These are phyloP conservation scores for Aphyosemion australe DNA, from an alignment of 2,113 vertebrate species.

Conservation along the genomic window DNA sequence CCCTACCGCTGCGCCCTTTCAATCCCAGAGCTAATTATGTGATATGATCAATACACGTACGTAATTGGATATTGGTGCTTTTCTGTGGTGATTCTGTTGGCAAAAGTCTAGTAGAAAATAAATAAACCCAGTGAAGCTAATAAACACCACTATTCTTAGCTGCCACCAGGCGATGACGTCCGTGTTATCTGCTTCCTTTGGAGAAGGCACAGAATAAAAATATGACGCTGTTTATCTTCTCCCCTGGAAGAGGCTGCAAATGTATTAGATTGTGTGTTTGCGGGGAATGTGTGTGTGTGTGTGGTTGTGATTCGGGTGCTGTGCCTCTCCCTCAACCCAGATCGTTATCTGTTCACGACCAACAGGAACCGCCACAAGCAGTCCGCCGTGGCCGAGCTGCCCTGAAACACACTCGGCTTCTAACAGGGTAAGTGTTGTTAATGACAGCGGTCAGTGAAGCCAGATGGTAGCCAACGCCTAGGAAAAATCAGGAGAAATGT, in stretches of 20 bases:
- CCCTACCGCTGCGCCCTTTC: conserved; percentile 65
- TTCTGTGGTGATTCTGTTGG: conserved; percentile 22
- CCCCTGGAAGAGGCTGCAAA: conserved; percentile 30
- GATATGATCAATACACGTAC: conserved; percentile 74
- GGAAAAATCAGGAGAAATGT: not conserved
- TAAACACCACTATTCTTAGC: conserved; percentile 38
- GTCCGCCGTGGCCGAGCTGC: not conserved
- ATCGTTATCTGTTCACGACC: conserved; percentile 60
- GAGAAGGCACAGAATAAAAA: conserved; percentile 55
- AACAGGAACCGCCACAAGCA: conserved; percentile 50
- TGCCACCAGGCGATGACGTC: conserved; percentile 16
- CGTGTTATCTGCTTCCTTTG: conserved; percentile 39
- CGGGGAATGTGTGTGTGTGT: not conserved
- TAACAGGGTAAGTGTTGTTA: conserved; percentile 11
- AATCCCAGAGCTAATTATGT: conserved; percentile 70
- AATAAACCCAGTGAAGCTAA: conserved; percentile 39
- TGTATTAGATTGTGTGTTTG: conserved; percentile 26
- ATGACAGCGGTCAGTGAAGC: conserved; percentile 8
- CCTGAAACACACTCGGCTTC: conserved; percentile 7
- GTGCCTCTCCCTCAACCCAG: conserved; percentile 39
- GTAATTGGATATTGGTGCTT: conserved; percentile 72
- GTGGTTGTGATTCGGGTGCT: not conserved
- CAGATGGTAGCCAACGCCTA: conserved; percentile 6
- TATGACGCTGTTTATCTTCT: conserved; percentile 63
- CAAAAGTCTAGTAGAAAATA: conserved; percentile 21